Base-by-base conservation (phyloP, 2,888 invertebrate genomes). In the Ectobius pallidus region DNA sequence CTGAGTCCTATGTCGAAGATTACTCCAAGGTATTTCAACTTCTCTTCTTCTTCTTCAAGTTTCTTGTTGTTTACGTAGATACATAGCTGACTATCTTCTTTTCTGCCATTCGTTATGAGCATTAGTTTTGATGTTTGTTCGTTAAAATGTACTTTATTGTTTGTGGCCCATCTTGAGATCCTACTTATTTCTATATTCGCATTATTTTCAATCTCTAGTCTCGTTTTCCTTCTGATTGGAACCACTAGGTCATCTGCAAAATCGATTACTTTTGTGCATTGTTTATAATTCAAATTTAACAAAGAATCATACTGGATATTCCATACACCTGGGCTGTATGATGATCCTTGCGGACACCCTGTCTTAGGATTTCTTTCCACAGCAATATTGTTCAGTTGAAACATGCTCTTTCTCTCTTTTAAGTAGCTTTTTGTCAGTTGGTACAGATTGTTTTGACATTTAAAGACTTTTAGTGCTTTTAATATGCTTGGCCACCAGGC, bases 1-100 rank as follows among this genome's bases (percentile, higher is more conserved):
- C n/a, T 4, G n/a, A 46, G n/a, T n/a, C 16, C n/a, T n/a, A 14
- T 46, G 18, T 46, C 46, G 46, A 46, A n/a, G 46, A 46, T 46
- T 46, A 46, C n/a, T 46, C 46, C n/a, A n/a, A 46, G 46, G n/a
- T n/a, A 46, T 46, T 46, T 46, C n/a, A 46, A 11, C 46, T 46
- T 46, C 46, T 46, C n/a, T 46, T 4, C 9, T 7, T 46, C n/a
- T n/a, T n/a, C 46, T 46, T 46, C 18, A 4, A 46, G 46, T 46
- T n/a, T 11, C 46, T 46, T 46, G 18, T 46, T 46, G n/a, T 7
- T 7, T 46, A 39, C 46, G n/a, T 46, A 46, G 11, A 46, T 46
- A n/a, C 46, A 9, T n/a, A 11, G 46, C n/a, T 46, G n/a, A 14
- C n/a, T 11, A 11, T 7, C n/a, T n/a, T n/a, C 4, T n/a, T 4